Evolutionary conservation across 1,140 invertebrate genomes (phyloP).

Genomic region (Bombus pascuorum): DNA sequence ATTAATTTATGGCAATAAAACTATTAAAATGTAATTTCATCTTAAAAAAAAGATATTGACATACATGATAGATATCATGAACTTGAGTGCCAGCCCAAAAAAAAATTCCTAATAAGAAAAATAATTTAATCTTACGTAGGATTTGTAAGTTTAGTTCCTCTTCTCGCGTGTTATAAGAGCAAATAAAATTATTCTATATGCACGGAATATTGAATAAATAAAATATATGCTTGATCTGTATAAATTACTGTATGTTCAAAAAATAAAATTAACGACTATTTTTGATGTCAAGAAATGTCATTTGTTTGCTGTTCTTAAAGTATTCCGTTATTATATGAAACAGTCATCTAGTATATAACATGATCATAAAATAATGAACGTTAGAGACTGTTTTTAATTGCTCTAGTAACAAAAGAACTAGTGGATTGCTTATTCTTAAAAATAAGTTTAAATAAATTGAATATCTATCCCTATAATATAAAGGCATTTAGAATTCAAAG

Average conservation of each 20-base stretch:
- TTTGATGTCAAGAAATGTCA: neutral
- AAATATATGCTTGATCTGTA: conserved; percentile 5
- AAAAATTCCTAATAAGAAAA: neutral
- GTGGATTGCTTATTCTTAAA: neutral
- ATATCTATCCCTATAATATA: neutral
- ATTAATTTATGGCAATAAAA: conserved; percentile 11
- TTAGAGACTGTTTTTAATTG: neutral
- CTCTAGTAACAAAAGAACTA: neutral
- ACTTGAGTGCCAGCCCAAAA: conserved; percentile 4
- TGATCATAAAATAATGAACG: neutral
- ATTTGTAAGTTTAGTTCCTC: neutral
- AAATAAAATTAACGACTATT: neutral
- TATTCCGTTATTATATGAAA: neutral
- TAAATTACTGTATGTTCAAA: neutral
- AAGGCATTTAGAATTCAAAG: conserved; percentile 1
- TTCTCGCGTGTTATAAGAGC: neutral
- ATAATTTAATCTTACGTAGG: neutral
- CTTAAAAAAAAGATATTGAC: neutral
- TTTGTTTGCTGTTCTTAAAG: neutral
- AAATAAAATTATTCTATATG: conserved; percentile 13
- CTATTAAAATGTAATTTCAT: conserved; percentile 5
- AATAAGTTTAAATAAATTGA: conserved; percentile 25
- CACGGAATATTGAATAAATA: conserved; percentile 27
- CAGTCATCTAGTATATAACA: neutral
- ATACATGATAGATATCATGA: neutral